Conservation (phyloP, 2,888 invertebrate genomes). For the Hetaerina titia region DNA sequence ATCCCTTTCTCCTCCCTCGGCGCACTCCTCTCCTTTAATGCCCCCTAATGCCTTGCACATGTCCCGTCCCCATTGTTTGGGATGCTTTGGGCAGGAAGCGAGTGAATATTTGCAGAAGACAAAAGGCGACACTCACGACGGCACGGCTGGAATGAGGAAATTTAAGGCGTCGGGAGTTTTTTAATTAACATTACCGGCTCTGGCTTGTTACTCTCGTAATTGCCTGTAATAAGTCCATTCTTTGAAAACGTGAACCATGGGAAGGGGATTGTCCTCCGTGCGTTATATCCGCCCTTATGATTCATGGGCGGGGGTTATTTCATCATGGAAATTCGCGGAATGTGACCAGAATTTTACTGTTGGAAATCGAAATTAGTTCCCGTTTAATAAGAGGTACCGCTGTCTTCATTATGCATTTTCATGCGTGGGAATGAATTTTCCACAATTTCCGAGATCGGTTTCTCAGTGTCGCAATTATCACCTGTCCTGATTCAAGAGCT, state of each 20-base stretch:
- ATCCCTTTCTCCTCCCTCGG: no score
- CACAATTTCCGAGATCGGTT: no score
- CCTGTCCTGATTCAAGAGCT: no score
- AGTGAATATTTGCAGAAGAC: neutral
- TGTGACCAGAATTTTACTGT: neutral
- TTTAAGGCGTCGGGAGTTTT: neutral
- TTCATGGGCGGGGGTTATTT: neutral
- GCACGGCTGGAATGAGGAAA: constrained; percentile 45
- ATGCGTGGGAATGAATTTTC: neutral
- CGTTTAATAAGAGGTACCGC: neutral
- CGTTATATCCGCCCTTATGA: neutral
- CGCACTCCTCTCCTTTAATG: no score
- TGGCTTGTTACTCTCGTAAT: neutral
- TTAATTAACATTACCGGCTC: constrained; percentile 42
- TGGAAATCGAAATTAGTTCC: neutral
- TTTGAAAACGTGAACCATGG: neutral
- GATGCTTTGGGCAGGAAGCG: neutral
- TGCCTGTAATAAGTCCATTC: constrained; percentile 25
- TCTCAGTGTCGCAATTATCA: neutral
- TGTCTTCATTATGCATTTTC: neutral
- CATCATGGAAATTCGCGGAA: neutral
- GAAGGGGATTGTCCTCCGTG: neutral
- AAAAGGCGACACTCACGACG: neutral
- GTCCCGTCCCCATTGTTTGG: neutral
- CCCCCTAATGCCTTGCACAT: neutral